These are phyloP conservation scores for Schizaphis graminum DNA, from an alignment of 2,888 invertebrate species.

Conservation along the genomic window DNA sequence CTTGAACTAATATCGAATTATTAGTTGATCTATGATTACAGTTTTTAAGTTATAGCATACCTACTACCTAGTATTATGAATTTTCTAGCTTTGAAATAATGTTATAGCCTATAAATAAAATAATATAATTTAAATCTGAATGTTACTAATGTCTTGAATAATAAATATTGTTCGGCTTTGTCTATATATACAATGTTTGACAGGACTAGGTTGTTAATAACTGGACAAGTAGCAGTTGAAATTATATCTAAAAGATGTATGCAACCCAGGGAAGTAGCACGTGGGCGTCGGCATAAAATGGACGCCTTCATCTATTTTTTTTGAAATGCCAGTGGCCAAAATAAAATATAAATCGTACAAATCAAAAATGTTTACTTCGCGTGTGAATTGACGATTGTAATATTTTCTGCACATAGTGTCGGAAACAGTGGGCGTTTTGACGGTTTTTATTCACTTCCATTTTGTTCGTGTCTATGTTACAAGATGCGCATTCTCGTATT, in stretches of 20 bases:
- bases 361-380: conserved; percentile 35
- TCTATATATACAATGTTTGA: conserved; percentile 36
- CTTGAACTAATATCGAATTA: neutral
- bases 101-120: conserved; percentile 16
- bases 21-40: neutral
- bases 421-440: conserved; percentile 58
- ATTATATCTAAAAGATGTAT: neutral
- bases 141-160: conserved; percentile 35
- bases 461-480: neutral
- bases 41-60: neutral
- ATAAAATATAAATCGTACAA: conserved; percentile 42
- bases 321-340: conserved; percentile 41
- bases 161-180: conserved; percentile 38
- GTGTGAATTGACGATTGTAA: conserved; percentile 46
- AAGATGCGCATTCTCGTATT: conserved; percentile 25
- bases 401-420: conserved; percentile 26
- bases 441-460: conserved; percentile 1
- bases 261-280: neutral
- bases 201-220: conserved; percentile 50
- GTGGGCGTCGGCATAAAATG: conserved; percentile 46
- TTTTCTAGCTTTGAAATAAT: conserved; percentile 23
- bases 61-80: neutral
- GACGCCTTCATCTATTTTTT: conserved; percentile 39
- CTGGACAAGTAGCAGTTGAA: conserved; percentile 53
- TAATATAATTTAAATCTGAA: conserved; percentile 42